Percentiles rank a stretch among this genome's conserved stretches.
These are phyloP conservation scores for Eucriotettix oculatus DNA, from an alignment of 2,888 invertebrate genomes.

Conservation along the genomic window DNA sequence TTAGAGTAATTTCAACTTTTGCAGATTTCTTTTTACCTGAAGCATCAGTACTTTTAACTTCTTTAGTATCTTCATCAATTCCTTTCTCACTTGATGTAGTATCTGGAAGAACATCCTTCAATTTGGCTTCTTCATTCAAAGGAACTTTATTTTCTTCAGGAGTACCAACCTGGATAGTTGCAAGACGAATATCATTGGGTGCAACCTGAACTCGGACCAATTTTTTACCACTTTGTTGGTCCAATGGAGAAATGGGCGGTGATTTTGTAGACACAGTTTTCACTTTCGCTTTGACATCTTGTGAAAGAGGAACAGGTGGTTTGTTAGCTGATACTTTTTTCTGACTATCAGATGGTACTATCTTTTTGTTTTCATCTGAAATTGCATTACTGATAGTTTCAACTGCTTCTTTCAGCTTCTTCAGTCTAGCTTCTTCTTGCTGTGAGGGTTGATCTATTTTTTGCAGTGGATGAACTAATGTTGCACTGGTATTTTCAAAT, in stretches of 20 bases:
- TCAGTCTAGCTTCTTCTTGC: constrained; percentile 21
- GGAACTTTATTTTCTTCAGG: constrained; percentile 14
- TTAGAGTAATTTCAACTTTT: constrained; percentile 45
- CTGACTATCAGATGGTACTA: background rate
- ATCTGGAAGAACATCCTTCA: background rate
- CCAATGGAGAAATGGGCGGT: constrained; percentile 4
- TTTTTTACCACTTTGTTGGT: constrained; percentile 6
- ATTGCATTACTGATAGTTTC: constrained; percentile 58
- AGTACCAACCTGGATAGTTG: constrained; percentile 25
- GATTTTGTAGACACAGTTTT: constrained; percentile 1
- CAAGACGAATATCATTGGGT: constrained; percentile 24
- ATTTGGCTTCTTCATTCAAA: background rate
- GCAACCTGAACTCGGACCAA: constrained; percentile 20
- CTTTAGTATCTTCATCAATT: background rate
- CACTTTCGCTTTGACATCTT: background rate
- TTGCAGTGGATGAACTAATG: constrained; percentile 4
- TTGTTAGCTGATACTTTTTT: constrained; percentile 3
- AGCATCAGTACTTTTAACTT: constrained; percentile 9
- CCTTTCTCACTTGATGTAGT: background rate
- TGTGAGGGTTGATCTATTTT: constrained; percentile 2
- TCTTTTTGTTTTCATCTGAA: constrained; percentile 12
- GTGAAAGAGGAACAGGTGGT: constrained; percentile 4
- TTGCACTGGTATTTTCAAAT: background rate
- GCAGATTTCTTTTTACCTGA: constrained; percentile 34
- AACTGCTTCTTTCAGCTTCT: constrained; percentile 47